A percentile compares a stretch with the other conserved stretches of the same genome.
Conservation (phyloP, 2,888 invertebrate genomes). For the Melinopterus prodromus region DNA sequence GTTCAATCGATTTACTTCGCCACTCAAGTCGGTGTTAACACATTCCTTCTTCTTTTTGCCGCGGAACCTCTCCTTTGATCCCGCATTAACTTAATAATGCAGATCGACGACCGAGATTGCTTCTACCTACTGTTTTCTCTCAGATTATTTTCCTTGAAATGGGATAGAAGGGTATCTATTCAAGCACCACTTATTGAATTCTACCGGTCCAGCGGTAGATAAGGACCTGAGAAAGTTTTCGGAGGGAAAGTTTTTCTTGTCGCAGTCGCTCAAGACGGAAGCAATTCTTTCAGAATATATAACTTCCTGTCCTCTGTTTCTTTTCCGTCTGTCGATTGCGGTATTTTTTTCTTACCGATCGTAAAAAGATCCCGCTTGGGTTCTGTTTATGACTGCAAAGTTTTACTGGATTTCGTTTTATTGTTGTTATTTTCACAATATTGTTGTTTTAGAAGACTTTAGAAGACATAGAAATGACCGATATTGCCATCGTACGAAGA, state of each 20-base stretch:
- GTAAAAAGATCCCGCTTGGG: too few relatives aligned
- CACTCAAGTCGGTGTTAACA: background rate
- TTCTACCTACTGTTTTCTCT: background rate
- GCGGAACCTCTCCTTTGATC: background rate
- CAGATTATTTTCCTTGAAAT: background rate
- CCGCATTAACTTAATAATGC: background rate
- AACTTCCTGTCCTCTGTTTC: background rate
- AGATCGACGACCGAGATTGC: background rate
- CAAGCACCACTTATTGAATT: background rate
- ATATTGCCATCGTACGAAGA: too few relatives aligned
- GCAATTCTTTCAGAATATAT: background rate
- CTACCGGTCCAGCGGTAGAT: background rate
- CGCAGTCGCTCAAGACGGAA: background rate
- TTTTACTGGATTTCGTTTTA: too few relatives aligned
- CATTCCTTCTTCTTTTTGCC: background rate
- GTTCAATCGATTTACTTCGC: background rate
- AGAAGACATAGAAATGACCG: too few relatives aligned
- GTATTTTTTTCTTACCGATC: background rate
- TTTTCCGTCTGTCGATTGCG: background rate
- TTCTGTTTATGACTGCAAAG: too few relatives aligned
- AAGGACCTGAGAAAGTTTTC: background rate
- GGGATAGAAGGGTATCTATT: background rate
- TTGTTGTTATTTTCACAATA: too few relatives aligned
- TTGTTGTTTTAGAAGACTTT: too few relatives aligned
- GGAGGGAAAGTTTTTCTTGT: background rate